These are phyloP conservation scores for Mugil cephalus DNA, from an alignment of 2,113 vertebrate species.

Conservation along the genomic window DNA sequence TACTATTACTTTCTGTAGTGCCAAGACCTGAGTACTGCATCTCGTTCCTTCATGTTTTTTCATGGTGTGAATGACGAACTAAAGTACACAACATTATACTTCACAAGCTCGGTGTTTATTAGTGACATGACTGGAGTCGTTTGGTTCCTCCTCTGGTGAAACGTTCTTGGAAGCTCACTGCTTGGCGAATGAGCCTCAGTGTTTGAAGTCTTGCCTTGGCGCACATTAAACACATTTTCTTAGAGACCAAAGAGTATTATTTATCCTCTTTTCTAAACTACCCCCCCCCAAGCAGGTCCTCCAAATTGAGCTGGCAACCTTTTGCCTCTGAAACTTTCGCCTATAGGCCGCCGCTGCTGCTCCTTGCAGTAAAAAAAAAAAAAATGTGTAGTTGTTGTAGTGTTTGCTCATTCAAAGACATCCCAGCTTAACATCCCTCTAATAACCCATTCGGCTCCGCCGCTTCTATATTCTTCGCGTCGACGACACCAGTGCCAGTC, in stretches of 20 bases:
- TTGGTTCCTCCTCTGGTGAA: too few relatives aligned
- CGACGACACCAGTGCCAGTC: not conserved
- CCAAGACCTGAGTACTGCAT: too few relatives aligned
- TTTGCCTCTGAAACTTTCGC: not conserved
- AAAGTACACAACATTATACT: too few relatives aligned
- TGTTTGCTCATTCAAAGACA: not conserved
- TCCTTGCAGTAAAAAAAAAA: not conserved
- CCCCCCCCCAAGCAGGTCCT: constrained; percentile 17
- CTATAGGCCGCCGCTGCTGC: not conserved
- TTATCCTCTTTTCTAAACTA: too few relatives aligned
- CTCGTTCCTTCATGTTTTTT: too few relatives aligned
- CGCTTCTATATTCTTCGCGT: constrained; percentile 26
- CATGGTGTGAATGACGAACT: too few relatives aligned
- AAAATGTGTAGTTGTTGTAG: not conserved
- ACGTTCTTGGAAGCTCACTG: too few relatives aligned
- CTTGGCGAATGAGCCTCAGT: not conserved
- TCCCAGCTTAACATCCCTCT: constrained; percentile 21
- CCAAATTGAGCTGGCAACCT: constrained; percentile 15
- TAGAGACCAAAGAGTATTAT: not conserved
- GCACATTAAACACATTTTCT: not conserved
- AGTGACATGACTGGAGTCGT: too few relatives aligned
- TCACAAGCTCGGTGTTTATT: too few relatives aligned
- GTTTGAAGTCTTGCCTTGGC: not conserved
- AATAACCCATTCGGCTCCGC: constrained; percentile 25
- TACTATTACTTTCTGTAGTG: too few relatives aligned